Evolutionary conservation across 2,888 invertebrate genomes (phyloP).

Genomic region (Sphaerophoria rueppellii): DNA sequence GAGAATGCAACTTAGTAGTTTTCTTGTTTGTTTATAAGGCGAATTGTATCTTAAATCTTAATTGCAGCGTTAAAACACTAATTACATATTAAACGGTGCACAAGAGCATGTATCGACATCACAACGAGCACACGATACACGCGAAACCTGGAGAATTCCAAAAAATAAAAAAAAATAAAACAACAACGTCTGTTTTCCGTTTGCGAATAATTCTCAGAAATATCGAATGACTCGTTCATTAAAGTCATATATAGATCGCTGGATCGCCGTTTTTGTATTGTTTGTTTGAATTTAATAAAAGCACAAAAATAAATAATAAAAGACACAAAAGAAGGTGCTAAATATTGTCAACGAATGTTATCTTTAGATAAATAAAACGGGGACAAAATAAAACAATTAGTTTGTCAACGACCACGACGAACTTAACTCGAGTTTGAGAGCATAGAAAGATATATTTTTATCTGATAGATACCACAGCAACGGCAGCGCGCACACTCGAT

Average conservation of each 20-base stretch:
- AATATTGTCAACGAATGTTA: slow-evolving; percentile 41
- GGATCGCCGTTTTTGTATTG: slow-evolving; percentile 28
- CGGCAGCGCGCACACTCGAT: slow-evolving; percentile 47
- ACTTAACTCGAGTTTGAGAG: slow-evolving; percentile 8
- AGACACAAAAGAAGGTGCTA: slow-evolving; percentile 12
- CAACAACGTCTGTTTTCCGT: slow-evolving; percentile 10
- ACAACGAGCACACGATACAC: slow-evolving; percentile 28
- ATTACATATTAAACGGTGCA: slow-evolving; percentile 40
- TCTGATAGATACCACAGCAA: slow-evolving; percentile 64
- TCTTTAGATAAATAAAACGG: slow-evolving; percentile 25
- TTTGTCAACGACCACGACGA: slow-evolving; percentile 35
- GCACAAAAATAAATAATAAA: not conserved
- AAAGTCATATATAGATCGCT: slow-evolving; percentile 7
- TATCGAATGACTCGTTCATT: slow-evolving; percentile 55
- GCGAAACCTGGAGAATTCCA: slow-evolving; percentile 27
- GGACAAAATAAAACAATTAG: slow-evolving; percentile 33
- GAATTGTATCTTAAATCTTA: slow-evolving; percentile 42
- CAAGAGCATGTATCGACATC: slow-evolving; percentile 58
- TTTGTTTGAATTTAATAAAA: slow-evolving; percentile 29
- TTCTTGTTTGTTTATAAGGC: not conserved
- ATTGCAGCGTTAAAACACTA: slow-evolving; percentile 26
- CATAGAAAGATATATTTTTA: slow-evolving; percentile 40
- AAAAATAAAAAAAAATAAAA: slow-evolving; percentile 1
- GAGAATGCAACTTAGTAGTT: slow-evolving; percentile 35
- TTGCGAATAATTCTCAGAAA: slow-evolving; percentile 45